Evolutionary conservation across 2,797 vertebrate genomes (phyloP).

Genomic region (Acanthis flammea): DNA sequence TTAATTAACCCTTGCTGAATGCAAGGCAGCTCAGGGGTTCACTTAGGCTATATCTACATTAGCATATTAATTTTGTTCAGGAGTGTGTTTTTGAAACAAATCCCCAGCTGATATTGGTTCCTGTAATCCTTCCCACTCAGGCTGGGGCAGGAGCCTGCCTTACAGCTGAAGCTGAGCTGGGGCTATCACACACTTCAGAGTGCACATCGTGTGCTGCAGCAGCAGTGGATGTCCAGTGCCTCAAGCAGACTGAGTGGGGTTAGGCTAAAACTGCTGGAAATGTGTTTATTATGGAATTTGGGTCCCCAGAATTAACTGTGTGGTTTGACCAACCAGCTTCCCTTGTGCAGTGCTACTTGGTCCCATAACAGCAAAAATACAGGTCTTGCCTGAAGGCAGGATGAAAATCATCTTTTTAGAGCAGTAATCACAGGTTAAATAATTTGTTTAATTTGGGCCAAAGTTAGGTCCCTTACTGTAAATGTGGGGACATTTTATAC

Average conservation of each 20-base stretch:
- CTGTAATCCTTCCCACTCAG: background rate
- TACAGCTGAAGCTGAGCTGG: background rate
- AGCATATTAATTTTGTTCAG: background rate
- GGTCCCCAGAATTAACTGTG: background rate
- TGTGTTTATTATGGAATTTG: background rate
- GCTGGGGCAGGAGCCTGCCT: background rate
- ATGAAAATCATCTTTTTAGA: background rate
- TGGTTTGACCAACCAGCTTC: accelerated
- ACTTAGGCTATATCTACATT: background rate
- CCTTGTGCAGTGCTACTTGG: accelerated
- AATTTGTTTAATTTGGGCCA: background rate
- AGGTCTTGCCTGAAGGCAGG: background rate
- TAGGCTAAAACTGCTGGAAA: background rate
- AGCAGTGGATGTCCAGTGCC: background rate
- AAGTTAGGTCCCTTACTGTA: background rate
- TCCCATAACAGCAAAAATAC: background rate
- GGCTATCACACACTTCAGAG: accelerated
- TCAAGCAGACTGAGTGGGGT: background rate
- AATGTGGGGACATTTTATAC: accelerated
- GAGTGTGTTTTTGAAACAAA: background rate
- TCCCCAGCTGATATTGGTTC: background rate
- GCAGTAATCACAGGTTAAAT: background rate
- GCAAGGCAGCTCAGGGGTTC: background rate
- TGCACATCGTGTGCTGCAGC: accelerated
- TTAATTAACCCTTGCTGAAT: background rate